Base-by-base conservation (phyloP, 1,140 invertebrate species). In the Ruditapes philippinarum region DNA sequence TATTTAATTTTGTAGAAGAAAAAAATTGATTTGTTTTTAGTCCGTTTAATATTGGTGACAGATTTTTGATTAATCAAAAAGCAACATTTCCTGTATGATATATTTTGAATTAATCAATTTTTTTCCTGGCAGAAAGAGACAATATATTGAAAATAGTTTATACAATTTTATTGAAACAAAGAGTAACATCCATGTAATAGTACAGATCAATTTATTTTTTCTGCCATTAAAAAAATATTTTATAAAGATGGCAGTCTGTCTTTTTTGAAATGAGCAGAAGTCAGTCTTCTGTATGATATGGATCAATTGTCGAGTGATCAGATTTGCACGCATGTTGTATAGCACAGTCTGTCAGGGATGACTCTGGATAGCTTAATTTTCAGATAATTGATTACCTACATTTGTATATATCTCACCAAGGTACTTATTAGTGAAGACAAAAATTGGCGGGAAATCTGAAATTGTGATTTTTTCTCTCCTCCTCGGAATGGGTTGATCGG, bases 371-470 rank as follows among this genome's bases (percentile, higher is more conserved):
- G 40, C 74, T 78, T 51, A 78, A 78, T 78, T 45, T 54, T 28
- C 25, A 78, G 74, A 78, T 78, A 78, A 78, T 78, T 45, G 40
- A 78, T 49, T 78, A 78, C 42, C 74, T 78, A 78, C 74, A 38
- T 49, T 51, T 78, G 74, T 78, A 45, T 78, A 33, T 78, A 28
- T 78, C 40, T 49, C 42, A 5, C 2, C n/a, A 78, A 70, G 33
- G 65, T 70, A 25, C 57, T 70, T 70, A 70, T 70, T 40, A 38
- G 65, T 36, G 22, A 38, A 70, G n/a, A 70, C 14, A 17, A 38
- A 70, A 70, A 70, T 17, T 70, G 65, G 65, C 22, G 33, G 65
- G 9, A 33, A 70, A 70, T 70, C 65, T 36, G 25, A 70, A 70
- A 5, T 65, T 38, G 2, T 19, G 31, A 70, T 70, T 19, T 36